phyloP scores from a whole-genome alignment of 1,140 invertebrate genomes.

The Alviniconcha marisindica region DNA sequence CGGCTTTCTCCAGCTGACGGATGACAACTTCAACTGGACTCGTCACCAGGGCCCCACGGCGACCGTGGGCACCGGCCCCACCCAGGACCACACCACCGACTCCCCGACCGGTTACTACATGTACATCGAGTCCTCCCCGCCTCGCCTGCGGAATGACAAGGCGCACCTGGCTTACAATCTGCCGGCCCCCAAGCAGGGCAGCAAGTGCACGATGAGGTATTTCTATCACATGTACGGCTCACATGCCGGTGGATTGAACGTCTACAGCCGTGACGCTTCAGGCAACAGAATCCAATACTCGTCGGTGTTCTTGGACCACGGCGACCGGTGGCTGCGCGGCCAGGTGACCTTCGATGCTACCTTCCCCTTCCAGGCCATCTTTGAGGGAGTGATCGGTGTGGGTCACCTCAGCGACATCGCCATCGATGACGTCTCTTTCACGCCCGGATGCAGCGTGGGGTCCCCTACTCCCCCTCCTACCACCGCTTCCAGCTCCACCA shows the following conservation, averaged over 20 bases:
- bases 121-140: constrained; percentile 79
- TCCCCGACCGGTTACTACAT: constrained; percentile 53
- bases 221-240: constrained; percentile 70
- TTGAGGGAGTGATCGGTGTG: constrained; percentile 55
- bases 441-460: constrained; percentile 51
- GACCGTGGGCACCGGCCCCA: constrained; percentile 56
- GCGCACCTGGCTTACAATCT: constrained; percentile 80
- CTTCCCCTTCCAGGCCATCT: constrained; percentile 49
- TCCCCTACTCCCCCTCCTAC: constrained; percentile 36
- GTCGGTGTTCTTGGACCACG: constrained; percentile 25
- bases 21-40: constrained; percentile 68
- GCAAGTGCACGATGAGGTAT: constrained; percentile 73
- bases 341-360: constrained; percentile 46
- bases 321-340: constrained; percentile 62
- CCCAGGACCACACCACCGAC: constrained; percentile 68
- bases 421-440: constrained; percentile 83
- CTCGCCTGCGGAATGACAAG: constrained; percentile 80
- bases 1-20: constrained; percentile 68
- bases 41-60: constrained; percentile 55
- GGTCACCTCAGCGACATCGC: constrained; percentile 56
- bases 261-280: constrained; percentile 49
- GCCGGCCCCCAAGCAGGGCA: constrained; percentile 53
- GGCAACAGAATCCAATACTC: constrained; percentile 37
- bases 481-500: constrained; percentile 38
- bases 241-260: constrained; percentile 55